Evolutionary conservation across 2,113 vertebrate genomes (phyloP), one percentile per base, ranked within the genome.

Genomic region (Pollimyrus isidori): DNA sequence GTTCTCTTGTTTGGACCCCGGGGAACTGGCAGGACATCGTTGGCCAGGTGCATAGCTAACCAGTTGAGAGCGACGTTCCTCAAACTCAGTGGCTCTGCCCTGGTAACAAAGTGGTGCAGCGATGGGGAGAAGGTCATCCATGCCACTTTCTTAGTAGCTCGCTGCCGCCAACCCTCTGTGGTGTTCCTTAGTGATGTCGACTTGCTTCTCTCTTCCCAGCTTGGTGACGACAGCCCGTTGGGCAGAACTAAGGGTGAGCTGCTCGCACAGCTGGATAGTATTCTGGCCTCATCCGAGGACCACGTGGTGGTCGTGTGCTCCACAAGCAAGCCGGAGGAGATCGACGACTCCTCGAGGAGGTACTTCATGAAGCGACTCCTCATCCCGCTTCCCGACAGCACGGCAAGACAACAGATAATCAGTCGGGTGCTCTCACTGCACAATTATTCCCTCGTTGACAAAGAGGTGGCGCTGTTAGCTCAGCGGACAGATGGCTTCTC

Each of bases 391-490:
- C 98, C 98, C 92, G 98, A 99, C 96, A 97, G 97, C 94, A 96
- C 97, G 88, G 97, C 98, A 45, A 97, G 98, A 94, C 98, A 99
- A 95, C 98, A 99, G 97, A 99, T 99, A 96, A 98, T 99, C 97
- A 97, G 97, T 96, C 98, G 99, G 94, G 95, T 99, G 96, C 98
- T 99, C 94, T 98, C 98, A 95, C 98, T 98, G 96, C 98, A 99
- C 97, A 99, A 98, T 97, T 99, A 99, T 96, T 99, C 98, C 97
- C 97, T 99, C 94, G 98, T 95, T 94, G 98, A 99, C 96, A 99
- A 99, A 96, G 98, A 99, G 96, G 97, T 98, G 96, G 96, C 97
- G 93, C 96, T 99, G 95, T 96, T 99, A 91, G 98, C 98, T 95
- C 98, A 99, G 96, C 97, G 97, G 96, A 99, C 98, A 94, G 98